A percentile compares a stretch with the other conserved stretches of the same genome.
These are phyloP conservation scores for Mormyrops boulengeri DNA, from an alignment of 2,797 vertebrate species.

Conservation along the genomic window DNA sequence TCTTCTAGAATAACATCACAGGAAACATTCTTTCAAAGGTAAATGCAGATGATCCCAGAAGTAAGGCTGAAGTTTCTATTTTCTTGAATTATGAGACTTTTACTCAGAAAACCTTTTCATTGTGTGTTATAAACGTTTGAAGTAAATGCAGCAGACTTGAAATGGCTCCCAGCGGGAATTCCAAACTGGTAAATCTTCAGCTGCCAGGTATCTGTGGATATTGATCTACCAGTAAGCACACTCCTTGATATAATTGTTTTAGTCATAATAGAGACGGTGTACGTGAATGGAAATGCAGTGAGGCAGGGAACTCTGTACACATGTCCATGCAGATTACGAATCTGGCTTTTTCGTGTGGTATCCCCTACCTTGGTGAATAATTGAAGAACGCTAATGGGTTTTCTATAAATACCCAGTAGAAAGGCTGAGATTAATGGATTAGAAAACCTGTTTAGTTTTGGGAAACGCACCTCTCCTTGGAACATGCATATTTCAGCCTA, in stretches of 20 bases:
- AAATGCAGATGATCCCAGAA: background rate
- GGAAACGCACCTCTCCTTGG: background rate
- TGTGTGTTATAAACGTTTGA: background rate
- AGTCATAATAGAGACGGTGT: background rate
- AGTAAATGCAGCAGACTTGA: background rate
- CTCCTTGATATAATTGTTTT: background rate
- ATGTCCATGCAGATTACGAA: slow-evolving; percentile 16
- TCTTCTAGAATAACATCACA: background rate
- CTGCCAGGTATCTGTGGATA: background rate
- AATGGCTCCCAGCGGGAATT: background rate
- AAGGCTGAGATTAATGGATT: slow-evolving; percentile 16
- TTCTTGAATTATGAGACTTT: background rate
- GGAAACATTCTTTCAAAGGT: background rate
- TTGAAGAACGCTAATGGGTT: slow-evolving; percentile 25
- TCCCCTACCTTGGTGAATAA: slow-evolving; percentile 24
- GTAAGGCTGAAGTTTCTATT: slow-evolving; percentile 14
- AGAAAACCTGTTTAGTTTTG: background rate
- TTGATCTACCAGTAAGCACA: background rate
- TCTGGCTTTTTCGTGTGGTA: background rate
- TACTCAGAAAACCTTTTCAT: background rate
- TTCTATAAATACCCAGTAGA: slow-evolving; percentile 28
- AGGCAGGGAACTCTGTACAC: background rate
- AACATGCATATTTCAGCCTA: background rate
- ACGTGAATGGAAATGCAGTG: background rate
- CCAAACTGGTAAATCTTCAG: background rate